These are phyloP conservation scores for Catamblyrhynchus diadema DNA, from an alignment of 2,797 vertebrate species.

Conservation along the genomic window DNA sequence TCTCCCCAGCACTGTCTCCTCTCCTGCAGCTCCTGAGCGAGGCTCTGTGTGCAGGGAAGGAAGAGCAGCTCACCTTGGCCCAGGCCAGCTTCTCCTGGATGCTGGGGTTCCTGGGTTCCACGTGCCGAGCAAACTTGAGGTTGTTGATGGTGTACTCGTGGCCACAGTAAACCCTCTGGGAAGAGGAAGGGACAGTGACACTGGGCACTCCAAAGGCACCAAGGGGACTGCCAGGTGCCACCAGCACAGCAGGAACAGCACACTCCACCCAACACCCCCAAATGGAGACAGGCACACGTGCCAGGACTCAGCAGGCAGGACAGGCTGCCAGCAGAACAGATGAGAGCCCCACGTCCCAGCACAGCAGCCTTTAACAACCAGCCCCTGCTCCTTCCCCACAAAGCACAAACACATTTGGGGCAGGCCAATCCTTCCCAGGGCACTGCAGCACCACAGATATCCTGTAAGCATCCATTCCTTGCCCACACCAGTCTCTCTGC, in stretches of 20 bases:
- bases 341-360: neutral
- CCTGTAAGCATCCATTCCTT: accelerated
- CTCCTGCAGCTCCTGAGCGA: neutral
- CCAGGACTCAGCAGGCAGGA: neutral
- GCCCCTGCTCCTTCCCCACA: neutral
- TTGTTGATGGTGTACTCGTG: constrained; percentile 98
- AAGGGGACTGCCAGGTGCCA: neutral
- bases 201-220: neutral
- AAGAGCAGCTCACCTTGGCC: constrained; percentile 85
- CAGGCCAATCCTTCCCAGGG: neutral
- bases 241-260: neutral
- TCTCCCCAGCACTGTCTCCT: accelerated
- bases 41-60: neutral
- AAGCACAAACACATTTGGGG: neutral
- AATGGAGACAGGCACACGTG: neutral
- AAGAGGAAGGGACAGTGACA: neutral
- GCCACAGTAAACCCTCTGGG: constrained; percentile 92
- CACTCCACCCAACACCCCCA: neutral
- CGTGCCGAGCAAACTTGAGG: constrained; percentile 94
- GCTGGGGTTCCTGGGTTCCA: constrained; percentile 85
- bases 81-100: constrained; percentile 89
- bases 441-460: neutral
- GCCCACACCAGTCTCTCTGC: neutral
- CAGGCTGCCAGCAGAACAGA: neutral
- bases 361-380: neutral